These are phyloP conservation scores for Ctena decussata DNA, from an alignment of 2,888 invertebrate genomes.

Conservation along the genomic window DNA sequence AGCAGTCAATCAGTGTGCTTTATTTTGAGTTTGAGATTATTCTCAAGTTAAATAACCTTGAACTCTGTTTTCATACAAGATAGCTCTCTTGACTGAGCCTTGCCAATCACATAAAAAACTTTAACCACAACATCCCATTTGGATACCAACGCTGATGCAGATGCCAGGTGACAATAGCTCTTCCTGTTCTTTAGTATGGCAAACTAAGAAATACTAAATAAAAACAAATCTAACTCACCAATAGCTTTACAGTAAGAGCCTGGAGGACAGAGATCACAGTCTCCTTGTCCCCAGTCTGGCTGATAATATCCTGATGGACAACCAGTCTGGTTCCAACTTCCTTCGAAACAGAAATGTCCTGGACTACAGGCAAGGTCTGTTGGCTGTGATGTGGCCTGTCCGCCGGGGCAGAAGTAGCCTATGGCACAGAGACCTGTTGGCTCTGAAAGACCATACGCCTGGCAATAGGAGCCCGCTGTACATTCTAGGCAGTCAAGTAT, in stretches of 20 bases:
- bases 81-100: too few relatives aligned
- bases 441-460: conserved; percentile 76
- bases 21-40: too few relatives aligned
- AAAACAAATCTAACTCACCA: conserved; percentile 72
- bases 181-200: too few relatives aligned
- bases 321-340: conserved; percentile 84
- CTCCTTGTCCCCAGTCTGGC: conserved; percentile 79
- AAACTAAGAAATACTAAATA: too few relatives aligned
- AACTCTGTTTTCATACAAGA: too few relatives aligned
- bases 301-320: conserved; percentile 86
- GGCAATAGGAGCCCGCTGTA: conserved; percentile 83
- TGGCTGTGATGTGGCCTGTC: conserved; percentile 80
- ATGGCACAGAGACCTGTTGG: conserved; percentile 80
- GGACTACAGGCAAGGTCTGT: conserved; percentile 81
- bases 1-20: too few relatives aligned
- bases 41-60: too few relatives aligned
- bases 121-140: too few relatives aligned
- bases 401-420: conserved; percentile 85
- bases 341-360: conserved; percentile 84
- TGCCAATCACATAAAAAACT: too few relatives aligned
- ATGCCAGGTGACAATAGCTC: too few relatives aligned
- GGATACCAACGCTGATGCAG: too few relatives aligned
- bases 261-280: conserved; percentile 83
- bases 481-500: conserved; percentile 81
- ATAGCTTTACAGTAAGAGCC: conserved; percentile 83